These are phyloP conservation scores for Heterodera schachtii DNA, from an alignment of 1,140 invertebrate species.

Conservation along the genomic window DNA sequence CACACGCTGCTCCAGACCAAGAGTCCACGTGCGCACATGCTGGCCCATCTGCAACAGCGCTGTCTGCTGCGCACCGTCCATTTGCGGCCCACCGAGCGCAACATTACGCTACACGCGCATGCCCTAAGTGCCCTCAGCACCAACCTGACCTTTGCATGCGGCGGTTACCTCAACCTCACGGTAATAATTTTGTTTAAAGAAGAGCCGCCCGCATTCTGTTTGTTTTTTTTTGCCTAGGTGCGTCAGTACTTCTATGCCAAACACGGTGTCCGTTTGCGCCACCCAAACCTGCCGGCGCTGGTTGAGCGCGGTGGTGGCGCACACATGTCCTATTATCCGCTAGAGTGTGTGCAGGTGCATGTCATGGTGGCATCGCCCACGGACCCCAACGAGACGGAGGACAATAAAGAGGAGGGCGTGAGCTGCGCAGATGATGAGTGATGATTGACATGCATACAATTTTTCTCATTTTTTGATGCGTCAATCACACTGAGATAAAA, in stretches of 20 bases:
- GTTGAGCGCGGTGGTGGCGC: not conserved
- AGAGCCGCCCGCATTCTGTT: too few relatives aligned
- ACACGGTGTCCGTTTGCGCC: not conserved
- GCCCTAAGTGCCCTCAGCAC: not conserved
- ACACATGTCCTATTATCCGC: not conserved
- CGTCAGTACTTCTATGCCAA: not conserved
- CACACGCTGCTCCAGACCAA: not conserved
- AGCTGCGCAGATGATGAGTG: too few relatives aligned
- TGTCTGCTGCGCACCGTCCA: not conserved
- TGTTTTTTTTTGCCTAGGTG: not conserved
- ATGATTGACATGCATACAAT: too few relatives aligned
- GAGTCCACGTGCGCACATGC: not conserved
- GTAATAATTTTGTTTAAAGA: not conserved
- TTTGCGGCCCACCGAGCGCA: not conserved
- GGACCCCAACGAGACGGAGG: too few relatives aligned
- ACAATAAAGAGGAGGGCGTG: too few relatives aligned
- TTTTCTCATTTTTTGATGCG: too few relatives aligned
- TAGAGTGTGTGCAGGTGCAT: not conserved
- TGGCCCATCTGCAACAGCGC: not conserved
- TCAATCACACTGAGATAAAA: too few relatives aligned
- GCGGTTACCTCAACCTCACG: conserved; percentile 1
- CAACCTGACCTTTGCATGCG: not conserved
- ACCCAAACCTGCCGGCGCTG: not conserved
- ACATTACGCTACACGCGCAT: not conserved
- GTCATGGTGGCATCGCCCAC: not conserved